Base-by-base conservation (phyloP, 2,888 invertebrate genomes). In the Andrena bicolor region DNA sequence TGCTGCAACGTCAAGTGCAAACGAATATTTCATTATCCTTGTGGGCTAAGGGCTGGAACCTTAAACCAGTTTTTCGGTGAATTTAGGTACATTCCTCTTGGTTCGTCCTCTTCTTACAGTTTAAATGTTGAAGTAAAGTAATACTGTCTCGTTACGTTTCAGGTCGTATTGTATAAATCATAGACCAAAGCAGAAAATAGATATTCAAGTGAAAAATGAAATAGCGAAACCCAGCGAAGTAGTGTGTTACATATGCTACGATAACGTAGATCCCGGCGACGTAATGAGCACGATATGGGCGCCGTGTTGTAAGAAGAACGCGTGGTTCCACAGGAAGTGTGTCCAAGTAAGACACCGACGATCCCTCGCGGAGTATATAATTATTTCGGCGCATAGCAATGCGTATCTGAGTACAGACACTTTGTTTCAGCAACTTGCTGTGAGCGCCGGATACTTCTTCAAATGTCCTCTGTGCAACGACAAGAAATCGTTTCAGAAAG, bases 381-480 rank as follows among this genome's bases (percentile, higher is more conserved):
- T 48, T 8, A 65, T 61, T 66, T 68, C n/a, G 76, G 3, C 13
- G 1, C 2, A 2, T 1, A 13, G 0, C 16, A 48, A 7, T 30
- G 4, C 10, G 7, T 23, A 35, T 28, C 6, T 10, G 60, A 32
- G 26, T 23, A 32, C n/a, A 58, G 66, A 51, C 23, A 78, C 73
- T 49, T 60, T 20, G 2, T 82, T 95, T 30, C 94, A 97, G 96
- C 95, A 95, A 73, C 96, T 97, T 94, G 97, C 98, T 0, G 92
- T 96, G 6, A 96, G 95, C 86, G 96, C 97, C 0, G 98, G 98
- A 0, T 97, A 98, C 88, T 97, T 97, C 91, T 96, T 98, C 85
- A 98, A 97, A 90, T 98, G 98, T 91, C 98, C 98, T 0, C 94
- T 97, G 0, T 98, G 97, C 89, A 98, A 97, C 88, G 96, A 97